These are phyloP conservation scores for Hemaris fuciformis DNA, from an alignment of 2,888 invertebrate species.

Conservation along the genomic window DNA sequence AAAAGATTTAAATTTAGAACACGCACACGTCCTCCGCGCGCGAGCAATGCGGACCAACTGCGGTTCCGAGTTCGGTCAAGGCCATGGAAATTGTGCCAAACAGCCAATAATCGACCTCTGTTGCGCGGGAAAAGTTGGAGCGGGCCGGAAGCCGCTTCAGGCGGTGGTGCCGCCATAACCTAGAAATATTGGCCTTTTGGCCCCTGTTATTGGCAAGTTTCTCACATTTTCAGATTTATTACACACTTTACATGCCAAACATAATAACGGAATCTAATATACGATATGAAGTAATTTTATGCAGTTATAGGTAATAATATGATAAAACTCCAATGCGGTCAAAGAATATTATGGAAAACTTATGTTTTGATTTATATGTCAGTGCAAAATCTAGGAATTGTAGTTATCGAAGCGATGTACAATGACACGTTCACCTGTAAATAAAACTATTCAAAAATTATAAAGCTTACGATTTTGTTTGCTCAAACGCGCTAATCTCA, in stretches of 20 bases:
- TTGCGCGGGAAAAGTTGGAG: slow-evolving; percentile 62
- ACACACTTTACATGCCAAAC: not conserved
- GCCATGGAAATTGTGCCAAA: slow-evolving; percentile 72
- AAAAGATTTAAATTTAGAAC: slow-evolving; percentile 24
- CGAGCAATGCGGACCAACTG: slow-evolving; percentile 66
- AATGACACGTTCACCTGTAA: too few species aligned
- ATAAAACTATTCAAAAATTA: too few species aligned
- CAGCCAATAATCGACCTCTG: slow-evolving; percentile 51
- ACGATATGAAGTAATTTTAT: not conserved
- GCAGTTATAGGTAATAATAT: not conserved
- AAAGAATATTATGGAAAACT: too few species aligned
- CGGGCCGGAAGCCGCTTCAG: slow-evolving; percentile 32
- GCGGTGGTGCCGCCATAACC: slow-evolving; percentile 16
- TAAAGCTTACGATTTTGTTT: too few species aligned
- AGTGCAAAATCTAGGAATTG: too few species aligned
- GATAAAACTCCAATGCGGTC: too few species aligned
- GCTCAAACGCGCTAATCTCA: too few species aligned
- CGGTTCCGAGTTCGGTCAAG: slow-evolving; percentile 67
- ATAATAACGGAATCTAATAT: not conserved
- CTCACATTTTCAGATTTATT: not conserved
- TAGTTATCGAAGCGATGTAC: too few species aligned
- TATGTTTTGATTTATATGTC: too few species aligned
- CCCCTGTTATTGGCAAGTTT: not conserved
- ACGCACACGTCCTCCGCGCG: slow-evolving; percentile 38
- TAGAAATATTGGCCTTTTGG: slow-evolving; percentile 5